Evolutionary conservation across 2,888 invertebrate species (phyloP).

Genomic region (Hydraecia micacea): DNA sequence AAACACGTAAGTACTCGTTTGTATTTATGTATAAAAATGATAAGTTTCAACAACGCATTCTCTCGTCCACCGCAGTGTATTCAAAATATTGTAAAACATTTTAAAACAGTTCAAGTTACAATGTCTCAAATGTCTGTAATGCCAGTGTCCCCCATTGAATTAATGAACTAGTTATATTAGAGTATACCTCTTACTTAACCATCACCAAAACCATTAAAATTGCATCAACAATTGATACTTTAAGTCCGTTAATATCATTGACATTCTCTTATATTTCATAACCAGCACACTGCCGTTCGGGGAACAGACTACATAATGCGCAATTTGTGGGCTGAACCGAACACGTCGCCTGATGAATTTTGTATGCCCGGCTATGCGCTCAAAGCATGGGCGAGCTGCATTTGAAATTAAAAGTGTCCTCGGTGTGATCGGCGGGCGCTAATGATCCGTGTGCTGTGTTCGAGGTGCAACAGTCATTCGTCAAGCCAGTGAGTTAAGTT

Average conservation of each 20-base stretch:
- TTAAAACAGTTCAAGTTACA: neutral
- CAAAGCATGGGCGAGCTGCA: conserved; percentile 18
- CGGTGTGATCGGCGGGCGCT: conserved; percentile 23
- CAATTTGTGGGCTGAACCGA: conserved; percentile 35
- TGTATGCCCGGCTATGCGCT: conserved; percentile 33
- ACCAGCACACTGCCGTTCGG: conserved; percentile 1
- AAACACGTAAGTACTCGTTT: too few species aligned
- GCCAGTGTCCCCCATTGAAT: neutral
- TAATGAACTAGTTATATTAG: neutral
- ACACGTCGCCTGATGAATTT: conserved; percentile 47
- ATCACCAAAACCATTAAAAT: neutral
- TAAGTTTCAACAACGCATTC: too few species aligned
- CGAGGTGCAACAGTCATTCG: neutral
- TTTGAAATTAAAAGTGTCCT: conserved; percentile 46
- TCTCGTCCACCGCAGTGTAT: too few species aligned
- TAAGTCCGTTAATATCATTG: neutral
- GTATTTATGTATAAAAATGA: too few species aligned
- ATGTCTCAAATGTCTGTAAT: neutral
- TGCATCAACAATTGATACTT: conserved; percentile 7
- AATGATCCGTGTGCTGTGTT: conserved; percentile 26
- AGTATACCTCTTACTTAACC: neutral
- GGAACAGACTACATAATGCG: conserved; percentile 42
- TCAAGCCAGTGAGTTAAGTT: neutral
- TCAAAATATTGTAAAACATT: too few species aligned
- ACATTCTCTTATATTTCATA: neutral